These are phyloP conservation scores for Pionites leucogaster DNA, from an alignment of 2,113 vertebrate species.

Conservation along the genomic window DNA sequence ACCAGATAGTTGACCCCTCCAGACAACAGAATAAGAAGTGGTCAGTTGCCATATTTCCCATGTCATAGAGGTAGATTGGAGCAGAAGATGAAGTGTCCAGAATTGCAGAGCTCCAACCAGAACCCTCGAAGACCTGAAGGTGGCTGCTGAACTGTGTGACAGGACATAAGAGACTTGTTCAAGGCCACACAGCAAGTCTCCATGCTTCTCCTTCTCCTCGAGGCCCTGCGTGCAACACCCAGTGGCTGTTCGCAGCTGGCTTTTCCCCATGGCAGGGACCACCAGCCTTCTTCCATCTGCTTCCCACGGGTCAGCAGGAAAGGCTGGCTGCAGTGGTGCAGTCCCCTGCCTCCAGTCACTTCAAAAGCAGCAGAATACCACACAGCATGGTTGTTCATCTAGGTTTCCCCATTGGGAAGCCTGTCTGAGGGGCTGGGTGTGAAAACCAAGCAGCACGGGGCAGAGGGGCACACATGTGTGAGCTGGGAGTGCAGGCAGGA, in stretches of 20 bases:
- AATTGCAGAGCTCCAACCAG: not conserved
- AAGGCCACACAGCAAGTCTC: not conserved
- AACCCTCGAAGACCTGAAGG: not conserved
- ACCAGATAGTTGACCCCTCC: fast-evolving
- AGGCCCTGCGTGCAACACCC: not conserved
- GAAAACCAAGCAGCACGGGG: fast-evolving
- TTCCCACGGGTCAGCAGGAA: not conserved
- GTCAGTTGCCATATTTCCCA: not conserved
- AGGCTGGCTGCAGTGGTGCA: not conserved
- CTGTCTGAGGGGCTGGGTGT: not conserved
- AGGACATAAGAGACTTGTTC: not conserved
- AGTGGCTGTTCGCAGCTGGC: not conserved
- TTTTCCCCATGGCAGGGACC: not conserved
- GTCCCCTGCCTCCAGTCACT: not conserved
- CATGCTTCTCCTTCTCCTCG: not conserved
- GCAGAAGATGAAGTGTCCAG: not conserved
- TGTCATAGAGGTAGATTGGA: not conserved
- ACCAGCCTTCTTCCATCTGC: not conserved
- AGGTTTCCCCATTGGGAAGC: not conserved
- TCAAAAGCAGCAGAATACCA: not conserved
- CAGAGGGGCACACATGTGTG: not conserved
- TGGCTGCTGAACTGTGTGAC: not conserved
- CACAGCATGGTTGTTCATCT: fast-evolving
- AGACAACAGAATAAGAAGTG: not conserved
- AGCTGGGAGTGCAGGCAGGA: not conserved